These are phyloP conservation scores for Homarus americanus DNA, from an alignment of 1,140 invertebrate genomes.

Conservation along the genomic window DNA sequence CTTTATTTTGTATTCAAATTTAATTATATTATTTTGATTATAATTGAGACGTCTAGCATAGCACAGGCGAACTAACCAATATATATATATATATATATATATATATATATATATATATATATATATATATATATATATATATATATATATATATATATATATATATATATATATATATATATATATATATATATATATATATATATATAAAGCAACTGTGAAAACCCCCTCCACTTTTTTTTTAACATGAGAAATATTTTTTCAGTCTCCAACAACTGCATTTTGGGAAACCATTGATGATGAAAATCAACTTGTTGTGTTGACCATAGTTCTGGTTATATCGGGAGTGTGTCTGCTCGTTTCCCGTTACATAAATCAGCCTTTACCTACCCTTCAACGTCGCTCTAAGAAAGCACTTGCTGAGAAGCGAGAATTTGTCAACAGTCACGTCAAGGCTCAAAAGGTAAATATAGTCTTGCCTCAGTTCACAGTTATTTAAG, in stretches of 20 bases:
- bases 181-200: slow-evolving; percentile 14
- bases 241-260: slow-evolving; percentile 9
- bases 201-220: not conserved
- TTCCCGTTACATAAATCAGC: slow-evolving; percentile 78
- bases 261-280: slow-evolving; percentile 61
- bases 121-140: too few relatives aligned
- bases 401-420: slow-evolving; percentile 79
- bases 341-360: slow-evolving; percentile 78
- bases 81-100: too few relatives aligned
- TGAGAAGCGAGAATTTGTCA: slow-evolving; percentile 80
- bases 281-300: slow-evolving; percentile 78
- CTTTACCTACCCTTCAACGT: slow-evolving; percentile 78
- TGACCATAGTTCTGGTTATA: slow-evolving; percentile 77
- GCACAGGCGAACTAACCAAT: not conserved
- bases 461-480: slow-evolving; percentile 77
- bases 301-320: slow-evolving; percentile 77
- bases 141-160: too few relatives aligned
- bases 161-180: too few relatives aligned
- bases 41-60: too few relatives aligned
- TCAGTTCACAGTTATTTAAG: not conserved
- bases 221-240: not conserved
- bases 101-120: too few relatives aligned
- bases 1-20: too few relatives aligned
- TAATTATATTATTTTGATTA: too few relatives aligned
- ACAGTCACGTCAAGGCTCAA: slow-evolving; percentile 79